phyloP scores from a whole-genome alignment of 2,888 invertebrate species.

The Diarsia mendica region DNA sequence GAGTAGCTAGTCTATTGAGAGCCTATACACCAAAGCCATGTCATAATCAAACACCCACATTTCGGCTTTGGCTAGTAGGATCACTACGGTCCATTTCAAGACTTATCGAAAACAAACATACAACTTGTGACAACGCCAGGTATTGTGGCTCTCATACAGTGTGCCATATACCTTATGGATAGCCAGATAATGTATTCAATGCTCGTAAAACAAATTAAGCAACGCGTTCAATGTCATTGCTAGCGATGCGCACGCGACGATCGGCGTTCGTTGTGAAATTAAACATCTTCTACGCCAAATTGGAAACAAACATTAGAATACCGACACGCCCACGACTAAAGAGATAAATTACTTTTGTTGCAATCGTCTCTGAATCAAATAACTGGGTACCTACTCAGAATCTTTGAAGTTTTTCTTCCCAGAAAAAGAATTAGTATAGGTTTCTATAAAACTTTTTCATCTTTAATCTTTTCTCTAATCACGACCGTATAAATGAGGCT shows the following conservation, averaged over 20 bases:
- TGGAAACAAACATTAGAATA: constrained; percentile 27
- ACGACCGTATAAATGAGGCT: no score
- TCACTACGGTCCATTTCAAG: background rate
- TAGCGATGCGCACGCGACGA: constrained; percentile 59
- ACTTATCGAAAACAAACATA: background rate
- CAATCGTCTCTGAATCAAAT: background rate
- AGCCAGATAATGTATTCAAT: constrained; percentile 68
- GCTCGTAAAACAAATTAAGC: constrained; percentile 69
- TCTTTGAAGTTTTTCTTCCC: background rate
- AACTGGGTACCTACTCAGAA: background rate
- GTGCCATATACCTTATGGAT: constrained; percentile 15
- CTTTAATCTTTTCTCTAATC: no score
- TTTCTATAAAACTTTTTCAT: no score
- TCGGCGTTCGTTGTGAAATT: constrained; percentile 48
- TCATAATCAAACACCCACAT: background rate
- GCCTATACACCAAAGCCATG: background rate
- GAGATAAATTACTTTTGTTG: background rate
- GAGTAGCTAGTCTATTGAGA: background rate
- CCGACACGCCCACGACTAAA: constrained; percentile 4
- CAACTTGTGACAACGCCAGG: background rate
- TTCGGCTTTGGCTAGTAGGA: background rate
- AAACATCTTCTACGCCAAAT: constrained; percentile 41
- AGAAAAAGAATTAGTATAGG: background rate
- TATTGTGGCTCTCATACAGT: background rate
- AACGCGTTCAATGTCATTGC: constrained; percentile 77